Conservation (phyloP, 2,113 vertebrate species). For the Odocoileus hemionus region DNA sequence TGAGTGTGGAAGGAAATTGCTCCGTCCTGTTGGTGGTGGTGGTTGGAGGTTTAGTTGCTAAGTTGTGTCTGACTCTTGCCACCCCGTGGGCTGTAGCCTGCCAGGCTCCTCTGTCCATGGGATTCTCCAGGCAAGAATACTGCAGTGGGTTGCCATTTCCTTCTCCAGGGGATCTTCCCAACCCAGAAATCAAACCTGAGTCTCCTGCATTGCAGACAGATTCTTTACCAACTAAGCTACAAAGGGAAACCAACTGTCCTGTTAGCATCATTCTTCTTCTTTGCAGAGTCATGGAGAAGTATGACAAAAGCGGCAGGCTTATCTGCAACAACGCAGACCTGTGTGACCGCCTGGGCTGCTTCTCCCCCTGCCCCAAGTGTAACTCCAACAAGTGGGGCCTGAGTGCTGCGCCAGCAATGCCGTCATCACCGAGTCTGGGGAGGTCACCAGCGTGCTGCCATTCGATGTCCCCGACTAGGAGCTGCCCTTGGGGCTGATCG, state of each 20-base stretch:
- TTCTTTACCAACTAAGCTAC: not conserved
- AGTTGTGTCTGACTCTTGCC: not conserved
- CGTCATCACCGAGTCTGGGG: constrained; percentile 76
- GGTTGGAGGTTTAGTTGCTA: not conserved
- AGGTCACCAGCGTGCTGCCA: constrained; percentile 72
- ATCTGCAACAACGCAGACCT: constrained; percentile 76
- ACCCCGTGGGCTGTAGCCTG: fast-evolving
- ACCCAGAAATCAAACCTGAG: not conserved
- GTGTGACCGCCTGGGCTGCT: constrained; percentile 85
- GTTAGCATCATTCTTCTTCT: not conserved
- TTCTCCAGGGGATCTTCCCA: not conserved
- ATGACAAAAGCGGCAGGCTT: constrained; percentile 76
- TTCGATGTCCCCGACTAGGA: constrained; percentile 72
- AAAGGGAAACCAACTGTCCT: not conserved
- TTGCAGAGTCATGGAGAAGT: constrained; percentile 76
- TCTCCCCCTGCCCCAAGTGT: constrained; percentile 84
- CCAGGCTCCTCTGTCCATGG: not conserved
- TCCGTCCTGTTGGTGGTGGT: not conserved
- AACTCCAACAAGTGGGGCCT: constrained; percentile 84
- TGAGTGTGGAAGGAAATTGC: fast-evolving
- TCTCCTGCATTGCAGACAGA: not conserved
- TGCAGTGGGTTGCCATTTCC: not conserved
- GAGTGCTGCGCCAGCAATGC: constrained; percentile 79
- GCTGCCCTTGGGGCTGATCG: not conserved
- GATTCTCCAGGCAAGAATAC: not conserved